phyloP scores from a whole-genome alignment of 2,113 vertebrate genomes.

The Aythya baeri region DNA sequence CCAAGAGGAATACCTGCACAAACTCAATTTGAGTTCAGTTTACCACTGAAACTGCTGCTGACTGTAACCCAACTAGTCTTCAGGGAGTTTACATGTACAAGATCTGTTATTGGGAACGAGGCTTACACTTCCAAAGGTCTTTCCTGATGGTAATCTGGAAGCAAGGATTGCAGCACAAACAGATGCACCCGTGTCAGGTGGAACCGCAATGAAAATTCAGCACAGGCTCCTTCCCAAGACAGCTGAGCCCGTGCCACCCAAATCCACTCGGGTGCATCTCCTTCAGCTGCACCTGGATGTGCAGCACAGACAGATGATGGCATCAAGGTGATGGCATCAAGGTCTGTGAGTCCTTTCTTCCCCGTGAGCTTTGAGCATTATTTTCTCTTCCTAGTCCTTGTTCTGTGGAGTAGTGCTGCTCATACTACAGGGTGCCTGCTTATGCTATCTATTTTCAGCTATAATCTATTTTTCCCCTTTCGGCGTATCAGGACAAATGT shows the following conservation, averaged over 20 bases:
- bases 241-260: background rate
- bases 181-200: background rate
- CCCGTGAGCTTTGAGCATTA: rapidly evolving
- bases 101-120: background rate
- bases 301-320: background rate
- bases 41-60: background rate
- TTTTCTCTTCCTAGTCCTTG: background rate
- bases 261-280: too few species aligned
- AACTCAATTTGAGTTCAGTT: background rate
- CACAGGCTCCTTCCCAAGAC: background rate
- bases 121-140: background rate
- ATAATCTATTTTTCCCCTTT: background rate
- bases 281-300: background rate
- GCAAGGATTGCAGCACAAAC: background rate
- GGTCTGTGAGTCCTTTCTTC: background rate
- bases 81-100: background rate
- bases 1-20: background rate
- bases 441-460: background rate
- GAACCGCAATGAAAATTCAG: too few species aligned
- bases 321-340: rapidly evolving
- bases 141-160: background rate
- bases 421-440: background rate
- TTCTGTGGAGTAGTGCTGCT: background rate
- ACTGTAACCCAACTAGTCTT: background rate
- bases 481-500: background rate